Percentiles rank a stretch among this genome's conserved stretches.
These are phyloP conservation scores for Scolopax rusticola DNA, from an alignment of 2,797 vertebrate species.

Conservation along the genomic window DNA sequence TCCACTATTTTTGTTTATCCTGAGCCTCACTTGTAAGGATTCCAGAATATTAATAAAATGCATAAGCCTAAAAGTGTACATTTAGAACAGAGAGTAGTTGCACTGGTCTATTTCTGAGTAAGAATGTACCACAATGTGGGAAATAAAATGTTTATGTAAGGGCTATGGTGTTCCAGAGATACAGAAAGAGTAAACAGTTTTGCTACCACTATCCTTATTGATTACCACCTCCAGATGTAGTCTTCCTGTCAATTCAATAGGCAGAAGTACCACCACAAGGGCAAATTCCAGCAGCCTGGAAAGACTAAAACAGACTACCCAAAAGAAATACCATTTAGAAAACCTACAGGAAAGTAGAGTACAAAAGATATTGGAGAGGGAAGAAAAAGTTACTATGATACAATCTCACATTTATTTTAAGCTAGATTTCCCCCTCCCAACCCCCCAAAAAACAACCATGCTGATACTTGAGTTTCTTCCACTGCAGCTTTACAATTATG, in stretches of 20 bases:
- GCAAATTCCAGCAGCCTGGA: slow-evolving; percentile 1
- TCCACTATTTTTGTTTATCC: background rate
- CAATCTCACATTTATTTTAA: background rate
- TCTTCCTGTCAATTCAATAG: background rate
- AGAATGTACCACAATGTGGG: background rate
- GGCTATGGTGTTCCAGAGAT: background rate
- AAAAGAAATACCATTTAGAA: background rate
- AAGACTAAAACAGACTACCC: background rate
- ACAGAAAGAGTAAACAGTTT: background rate
- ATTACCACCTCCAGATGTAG: background rate
- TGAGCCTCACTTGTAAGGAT: background rate
- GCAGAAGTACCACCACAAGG: slow-evolving; percentile 7
- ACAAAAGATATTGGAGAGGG: background rate
- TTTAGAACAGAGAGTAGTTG: background rate
- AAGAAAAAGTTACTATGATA: background rate
- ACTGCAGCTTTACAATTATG: background rate
- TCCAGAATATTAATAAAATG: background rate
- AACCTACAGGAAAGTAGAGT: background rate
- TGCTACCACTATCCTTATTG: background rate
- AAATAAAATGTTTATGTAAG: slow-evolving; percentile 8
- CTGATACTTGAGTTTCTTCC: background rate
- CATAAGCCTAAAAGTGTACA: background rate
- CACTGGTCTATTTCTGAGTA: background rate
- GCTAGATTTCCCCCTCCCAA: background rate
- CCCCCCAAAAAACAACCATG: background rate